A percentile compares a stretch with the other conserved stretches of the same genome.
Conservation (phyloP, 2,888 invertebrate species). For the Agonopterix heracliana region DNA sequence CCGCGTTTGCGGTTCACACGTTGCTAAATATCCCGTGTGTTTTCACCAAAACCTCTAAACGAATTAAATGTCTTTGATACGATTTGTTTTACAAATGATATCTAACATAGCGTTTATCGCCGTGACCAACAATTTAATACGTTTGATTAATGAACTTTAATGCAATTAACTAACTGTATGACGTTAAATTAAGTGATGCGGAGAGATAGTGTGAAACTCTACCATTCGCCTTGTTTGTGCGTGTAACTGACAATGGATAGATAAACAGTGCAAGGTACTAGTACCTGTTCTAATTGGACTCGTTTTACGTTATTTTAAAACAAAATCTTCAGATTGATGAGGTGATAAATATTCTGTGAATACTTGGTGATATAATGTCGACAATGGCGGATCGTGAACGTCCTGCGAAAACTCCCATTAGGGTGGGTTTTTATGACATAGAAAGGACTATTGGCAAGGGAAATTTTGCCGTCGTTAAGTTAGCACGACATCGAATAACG, state of each 20-base stretch:
- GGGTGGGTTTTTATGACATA: conserved; percentile 98
- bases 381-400: conserved; percentile 77
- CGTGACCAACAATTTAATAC: conserved; percentile 1
- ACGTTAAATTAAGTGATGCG: conserved; percentile 13
- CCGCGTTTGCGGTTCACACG: conserved; percentile 15
- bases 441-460: conserved; percentile 99
- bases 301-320: conserved; percentile 28
- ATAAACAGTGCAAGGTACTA: conserved; percentile 22
- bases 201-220: conserved; percentile 8
- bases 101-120: conserved; percentile 16
- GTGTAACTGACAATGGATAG: conserved; percentile 24
- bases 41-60: conserved; percentile 11
- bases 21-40: conserved; percentile 4
- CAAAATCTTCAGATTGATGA: conserved; percentile 24
- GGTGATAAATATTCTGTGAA: conserved; percentile 39
- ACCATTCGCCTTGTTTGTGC: conserved; percentile 6
- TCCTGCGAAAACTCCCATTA: conserved; percentile 82
- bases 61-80: conserved; percentile 47
- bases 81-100: conserved; percentile 33
- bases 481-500: conserved; percentile 97
- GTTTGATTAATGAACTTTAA: conserved; percentile 1
- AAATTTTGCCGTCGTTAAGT: conserved; percentile 98
- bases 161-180: conserved; percentile 6
- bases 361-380: conserved; percentile 44
- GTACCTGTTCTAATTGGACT: conserved; percentile 19